Evolutionary conservation across 2,888 invertebrate genomes (phyloP).

Genomic region (Noctua janthe): DNA sequence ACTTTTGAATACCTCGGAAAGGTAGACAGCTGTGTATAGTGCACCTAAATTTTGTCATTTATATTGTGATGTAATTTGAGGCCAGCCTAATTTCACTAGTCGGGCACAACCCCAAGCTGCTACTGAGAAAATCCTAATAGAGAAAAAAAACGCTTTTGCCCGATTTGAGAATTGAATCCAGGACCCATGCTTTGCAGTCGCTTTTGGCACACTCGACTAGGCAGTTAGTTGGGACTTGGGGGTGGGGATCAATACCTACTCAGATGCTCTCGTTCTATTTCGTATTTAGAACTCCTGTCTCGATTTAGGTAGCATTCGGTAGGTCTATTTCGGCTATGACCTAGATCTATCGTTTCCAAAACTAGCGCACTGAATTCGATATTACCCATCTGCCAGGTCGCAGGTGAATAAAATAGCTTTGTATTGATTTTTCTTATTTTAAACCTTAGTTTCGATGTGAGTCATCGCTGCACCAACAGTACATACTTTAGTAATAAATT

Average conservation of each 20-base stretch:
- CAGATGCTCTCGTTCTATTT: background rate
- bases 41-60: background rate
- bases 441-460: background rate
- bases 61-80: background rate
- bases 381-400: slow-evolving; percentile 10
- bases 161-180: too few relatives aligned
- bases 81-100: background rate
- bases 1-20: background rate
- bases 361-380: slow-evolving; percentile 1
- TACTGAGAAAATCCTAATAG: background rate
- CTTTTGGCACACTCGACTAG: background rate
- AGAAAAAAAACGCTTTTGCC: background rate
- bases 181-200: background rate
- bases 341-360: slow-evolving; percentile 25
- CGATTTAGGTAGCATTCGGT: slow-evolving; percentile 8
- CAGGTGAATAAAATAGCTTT: slow-evolving; percentile 22
- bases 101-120: background rate
- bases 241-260: background rate
- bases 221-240: too few relatives aligned
- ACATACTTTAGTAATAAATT: background rate
- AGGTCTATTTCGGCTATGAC: slow-evolving; percentile 19
- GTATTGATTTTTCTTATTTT: slow-evolving; percentile 24
- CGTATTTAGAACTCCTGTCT: background rate
- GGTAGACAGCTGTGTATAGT: background rate
- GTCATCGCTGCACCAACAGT: background rate